Evolutionary conservation across 2,797 vertebrate genomes (phyloP).

Genomic region (Microchirus variegatus): DNA sequence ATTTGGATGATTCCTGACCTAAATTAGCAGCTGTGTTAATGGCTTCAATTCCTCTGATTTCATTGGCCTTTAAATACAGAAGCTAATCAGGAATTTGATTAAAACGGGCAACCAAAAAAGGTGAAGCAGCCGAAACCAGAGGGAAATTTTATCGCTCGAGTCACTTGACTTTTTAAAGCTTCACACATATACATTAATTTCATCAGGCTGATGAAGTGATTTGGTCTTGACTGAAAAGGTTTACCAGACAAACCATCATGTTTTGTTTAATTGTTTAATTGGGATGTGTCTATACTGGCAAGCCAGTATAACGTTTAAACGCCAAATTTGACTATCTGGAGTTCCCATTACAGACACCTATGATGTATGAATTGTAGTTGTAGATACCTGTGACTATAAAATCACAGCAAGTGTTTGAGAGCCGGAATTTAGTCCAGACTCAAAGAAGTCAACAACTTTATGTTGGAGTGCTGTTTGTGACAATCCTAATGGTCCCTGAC

Average conservation of each 20-base stretch:
- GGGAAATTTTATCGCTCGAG: conserved; percentile 1
- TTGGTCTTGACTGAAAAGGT: too few relatives aligned
- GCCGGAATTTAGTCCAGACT: too few relatives aligned
- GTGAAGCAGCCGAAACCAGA: conserved; percentile 10
- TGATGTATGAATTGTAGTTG: too few relatives aligned
- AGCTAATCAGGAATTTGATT: conserved; percentile 38
- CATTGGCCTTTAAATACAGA: conserved; percentile 42
- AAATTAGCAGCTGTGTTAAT: conserved; percentile 18
- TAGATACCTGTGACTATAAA: too few relatives aligned
- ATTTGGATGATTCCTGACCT: conserved; percentile 5
- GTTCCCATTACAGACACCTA: too few relatives aligned
- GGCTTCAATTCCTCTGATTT: conserved; percentile 36
- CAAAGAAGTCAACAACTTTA: too few relatives aligned
- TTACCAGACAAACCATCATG: neutral
- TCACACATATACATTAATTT: neutral
- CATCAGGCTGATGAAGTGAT: neutral
- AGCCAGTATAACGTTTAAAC: too few relatives aligned
- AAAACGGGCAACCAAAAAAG: conserved; percentile 19
- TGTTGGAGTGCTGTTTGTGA: too few relatives aligned
- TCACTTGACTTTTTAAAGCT: neutral
- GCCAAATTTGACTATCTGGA: too few relatives aligned
- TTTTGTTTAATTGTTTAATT: neutral
- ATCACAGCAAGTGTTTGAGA: too few relatives aligned
- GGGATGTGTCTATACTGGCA: too few relatives aligned
- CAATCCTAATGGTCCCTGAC: neutral